phyloP scores from a whole-genome alignment of 1,140 invertebrate genomes.

The Homalodisca vitripennis region DNA sequence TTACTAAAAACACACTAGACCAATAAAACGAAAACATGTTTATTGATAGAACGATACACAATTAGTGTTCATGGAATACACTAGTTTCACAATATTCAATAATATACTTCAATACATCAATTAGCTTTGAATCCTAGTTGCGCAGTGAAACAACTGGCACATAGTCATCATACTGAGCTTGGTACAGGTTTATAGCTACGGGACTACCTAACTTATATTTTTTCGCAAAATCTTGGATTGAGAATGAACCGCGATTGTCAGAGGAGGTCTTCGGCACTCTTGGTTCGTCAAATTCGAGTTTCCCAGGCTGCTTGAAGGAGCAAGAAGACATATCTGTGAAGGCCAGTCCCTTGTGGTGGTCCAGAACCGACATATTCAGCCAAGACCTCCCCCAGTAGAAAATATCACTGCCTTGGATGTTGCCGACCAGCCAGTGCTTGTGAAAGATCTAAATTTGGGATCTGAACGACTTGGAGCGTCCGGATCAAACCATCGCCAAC shows the following conservation, averaged over 20 bases:
- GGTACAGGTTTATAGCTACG: constrained; percentile 86
- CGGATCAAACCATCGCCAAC: too few species aligned
- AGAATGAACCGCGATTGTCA: constrained; percentile 56
- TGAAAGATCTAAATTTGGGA: constrained; percentile 79
- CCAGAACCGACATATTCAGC: constrained; percentile 83
- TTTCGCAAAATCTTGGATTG: constrained; percentile 73
- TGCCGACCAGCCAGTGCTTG: constrained; percentile 91
- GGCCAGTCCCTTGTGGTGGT: constrained; percentile 76
- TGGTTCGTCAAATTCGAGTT: constrained; percentile 66
- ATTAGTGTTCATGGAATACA: too few species aligned
- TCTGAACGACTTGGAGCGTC: constrained; percentile 82
- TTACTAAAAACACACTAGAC: too few species aligned
- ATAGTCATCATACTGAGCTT: constrained; percentile 88
- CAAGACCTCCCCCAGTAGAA: constrained; percentile 67
- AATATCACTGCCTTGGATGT: constrained; percentile 79
- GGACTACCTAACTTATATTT: constrained; percentile 82
- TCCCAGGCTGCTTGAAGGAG: constrained; percentile 78
- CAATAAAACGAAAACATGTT: too few species aligned
- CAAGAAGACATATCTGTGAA: constrained; percentile 89
- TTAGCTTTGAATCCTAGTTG: too few species aligned
- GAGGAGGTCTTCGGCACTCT: constrained; percentile 55
- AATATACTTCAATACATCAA: too few species aligned
- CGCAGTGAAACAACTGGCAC: too few species aligned
- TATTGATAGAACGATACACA: too few species aligned
- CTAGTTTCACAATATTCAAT: too few species aligned